Conservation (phyloP, 2,888 invertebrate species). For the Metacarcinus magister region DNA sequence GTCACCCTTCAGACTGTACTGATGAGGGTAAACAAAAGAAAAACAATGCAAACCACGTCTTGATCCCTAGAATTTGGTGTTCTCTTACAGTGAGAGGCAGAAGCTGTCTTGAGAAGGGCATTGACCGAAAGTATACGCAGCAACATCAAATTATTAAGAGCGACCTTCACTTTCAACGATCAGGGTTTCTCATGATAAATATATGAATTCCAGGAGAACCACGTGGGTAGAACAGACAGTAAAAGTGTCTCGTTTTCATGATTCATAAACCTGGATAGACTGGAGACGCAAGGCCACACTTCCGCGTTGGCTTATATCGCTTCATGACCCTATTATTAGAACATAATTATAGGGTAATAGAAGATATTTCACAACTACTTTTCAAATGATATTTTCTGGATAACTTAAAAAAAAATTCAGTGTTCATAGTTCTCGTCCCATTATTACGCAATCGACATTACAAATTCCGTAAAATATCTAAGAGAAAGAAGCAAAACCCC, state of each 20-base stretch:
- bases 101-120: not conserved
- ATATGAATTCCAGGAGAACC: not conserved
- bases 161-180: constrained; percentile 11
- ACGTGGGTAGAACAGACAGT: not conserved
- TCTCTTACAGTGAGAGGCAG: not conserved
- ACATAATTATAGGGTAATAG: not conserved
- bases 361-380: not conserved
- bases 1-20: too few species aligned
- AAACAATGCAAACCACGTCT: not conserved
- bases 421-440: not conserved
- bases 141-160: not conserved
- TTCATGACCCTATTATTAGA: not conserved
- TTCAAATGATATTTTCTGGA: not conserved
- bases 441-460: not conserved
- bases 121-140: not conserved
- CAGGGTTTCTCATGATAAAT: not conserved
- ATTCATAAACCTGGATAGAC: not conserved
- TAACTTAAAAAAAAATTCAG: not conserved
- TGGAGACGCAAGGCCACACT: not conserved
- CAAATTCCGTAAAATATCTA: not conserved
- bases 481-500: not conserved
- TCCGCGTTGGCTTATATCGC: not conserved
- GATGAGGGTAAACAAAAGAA: not conserved
- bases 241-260: not conserved
- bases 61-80: not conserved